Percentiles rank a stretch among this genome's conserved stretches.
These are phyloP conservation scores for Gymnothorax reevesii DNA, from an alignment of 2,797 vertebrate genomes.

Conservation along the genomic window DNA sequence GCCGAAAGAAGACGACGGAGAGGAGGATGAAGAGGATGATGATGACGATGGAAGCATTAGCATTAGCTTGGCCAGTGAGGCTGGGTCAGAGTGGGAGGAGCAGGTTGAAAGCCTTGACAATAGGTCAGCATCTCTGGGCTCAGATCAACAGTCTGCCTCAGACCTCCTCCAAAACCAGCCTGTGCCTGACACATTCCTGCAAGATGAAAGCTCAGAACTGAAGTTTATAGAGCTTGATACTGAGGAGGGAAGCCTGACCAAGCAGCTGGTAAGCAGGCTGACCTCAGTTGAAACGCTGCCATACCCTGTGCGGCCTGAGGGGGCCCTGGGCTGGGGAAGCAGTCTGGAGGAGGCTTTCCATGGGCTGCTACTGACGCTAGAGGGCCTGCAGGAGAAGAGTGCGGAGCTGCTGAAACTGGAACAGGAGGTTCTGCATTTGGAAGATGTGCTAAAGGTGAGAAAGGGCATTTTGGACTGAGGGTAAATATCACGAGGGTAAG, in stretches of 20 bases:
- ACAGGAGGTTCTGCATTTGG: conserved; percentile 90
- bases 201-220: conserved; percentile 79
- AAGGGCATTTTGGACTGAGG: background rate
- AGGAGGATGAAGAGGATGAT: conserved; percentile 46
- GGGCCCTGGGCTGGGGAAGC: conserved; percentile 84
- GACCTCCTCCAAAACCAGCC: conserved; percentile 74
- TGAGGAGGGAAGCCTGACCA: conserved; percentile 90
- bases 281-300: conserved; percentile 80
- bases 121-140: background rate
- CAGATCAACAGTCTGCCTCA: conserved; percentile 50
- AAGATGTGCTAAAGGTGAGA: conserved; percentile 92
- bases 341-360: conserved; percentile 93
- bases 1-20: conserved; percentile 62
- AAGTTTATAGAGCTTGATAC: conserved; percentile 93
- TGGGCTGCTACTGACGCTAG: conserved; percentile 84
- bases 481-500: background rate
- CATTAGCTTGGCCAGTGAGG: conserved; percentile 15
- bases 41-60: conserved; percentile 16
- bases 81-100: conserved; percentile 73
- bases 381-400: conserved; percentile 87
- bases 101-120: conserved; percentile 52
- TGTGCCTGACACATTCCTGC: conserved; percentile 68
- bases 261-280: conserved; percentile 92
- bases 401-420: conserved; percentile 92
- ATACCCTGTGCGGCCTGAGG: conserved; percentile 72